phyloP scores from a whole-genome alignment of 2,113 vertebrate genomes.

The Condylura cristata region DNA sequence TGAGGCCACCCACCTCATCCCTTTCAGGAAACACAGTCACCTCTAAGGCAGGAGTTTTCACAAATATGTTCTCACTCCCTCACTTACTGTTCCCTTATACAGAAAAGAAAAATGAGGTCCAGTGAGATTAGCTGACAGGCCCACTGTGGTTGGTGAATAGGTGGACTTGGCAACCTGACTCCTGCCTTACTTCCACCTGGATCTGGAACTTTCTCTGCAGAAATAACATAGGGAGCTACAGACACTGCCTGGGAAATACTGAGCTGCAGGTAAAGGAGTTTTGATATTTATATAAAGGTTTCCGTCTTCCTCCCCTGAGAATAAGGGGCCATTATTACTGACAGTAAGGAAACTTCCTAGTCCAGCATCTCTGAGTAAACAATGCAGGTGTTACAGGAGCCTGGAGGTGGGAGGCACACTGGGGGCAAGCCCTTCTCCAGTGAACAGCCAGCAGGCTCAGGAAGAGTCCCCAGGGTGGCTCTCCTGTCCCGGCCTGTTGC shows the following conservation, averaged over 20 bases:
- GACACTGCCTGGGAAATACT: neutral
- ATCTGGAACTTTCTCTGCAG: neutral
- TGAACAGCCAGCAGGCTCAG: neutral
- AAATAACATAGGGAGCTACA: conserved; percentile 40
- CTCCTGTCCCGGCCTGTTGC: neutral
- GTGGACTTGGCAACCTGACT: neutral
- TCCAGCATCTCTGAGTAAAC: neutral
- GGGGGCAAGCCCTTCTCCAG: neutral
- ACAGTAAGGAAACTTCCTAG: neutral
- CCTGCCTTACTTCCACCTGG: neutral
- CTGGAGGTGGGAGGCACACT: neutral
- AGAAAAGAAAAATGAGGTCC: neutral
- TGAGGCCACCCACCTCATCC: neutral
- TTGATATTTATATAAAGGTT: neutral
- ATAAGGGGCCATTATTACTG: neutral
- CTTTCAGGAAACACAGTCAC: neutral
- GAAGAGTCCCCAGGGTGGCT: neutral
- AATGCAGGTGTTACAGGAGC: neutral
- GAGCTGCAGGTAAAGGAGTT: neutral
- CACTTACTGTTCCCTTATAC: neutral
- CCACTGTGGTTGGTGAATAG: neutral
- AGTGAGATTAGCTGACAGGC: neutral
- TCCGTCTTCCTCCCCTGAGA: neutral
- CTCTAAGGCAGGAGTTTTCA: neutral
- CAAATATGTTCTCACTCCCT: fast-evolving